Evolutionary conservation across 1,140 invertebrate genomes (phyloP).

Genomic region (Drosophila nebulosa): DNA sequence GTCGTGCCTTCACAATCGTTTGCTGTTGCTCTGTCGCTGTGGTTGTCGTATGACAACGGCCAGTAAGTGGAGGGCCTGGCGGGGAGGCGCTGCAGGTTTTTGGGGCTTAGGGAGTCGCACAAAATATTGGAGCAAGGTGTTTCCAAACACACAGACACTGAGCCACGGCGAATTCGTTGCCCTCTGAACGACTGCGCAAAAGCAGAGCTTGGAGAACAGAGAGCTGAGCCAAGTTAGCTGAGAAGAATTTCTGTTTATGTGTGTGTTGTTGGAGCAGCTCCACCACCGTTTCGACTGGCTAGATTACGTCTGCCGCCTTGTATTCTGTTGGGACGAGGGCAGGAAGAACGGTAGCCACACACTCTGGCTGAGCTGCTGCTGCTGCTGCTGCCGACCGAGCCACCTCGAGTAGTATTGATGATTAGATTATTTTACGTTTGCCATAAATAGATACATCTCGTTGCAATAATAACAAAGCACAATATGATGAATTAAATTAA

Average conservation of each 20-base stretch:
- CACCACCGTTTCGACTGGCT: constrained; percentile 57
- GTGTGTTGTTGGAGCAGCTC: constrained; percentile 36
- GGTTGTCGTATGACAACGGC: constrained; percentile 22
- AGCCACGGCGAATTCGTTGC: constrained; percentile 53
- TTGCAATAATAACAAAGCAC: constrained; percentile 20
- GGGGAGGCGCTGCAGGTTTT: neutral
- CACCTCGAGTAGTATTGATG: constrained; percentile 69
- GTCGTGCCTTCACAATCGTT: constrained; percentile 28
- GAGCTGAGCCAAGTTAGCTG: constrained; percentile 42
- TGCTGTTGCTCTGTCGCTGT: constrained; percentile 2
- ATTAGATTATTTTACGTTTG: constrained; percentile 64
- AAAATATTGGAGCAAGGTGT: constrained; percentile 78
- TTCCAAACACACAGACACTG: constrained; percentile 59
- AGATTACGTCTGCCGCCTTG: constrained; percentile 57
- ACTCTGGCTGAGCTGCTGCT: constrained; percentile 10
- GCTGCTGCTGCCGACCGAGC: too few species aligned
- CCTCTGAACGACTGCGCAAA: constrained; percentile 54
- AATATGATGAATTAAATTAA: constrained; percentile 48
- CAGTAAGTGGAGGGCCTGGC: constrained; percentile 9
- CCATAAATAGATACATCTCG: constrained; percentile 53
- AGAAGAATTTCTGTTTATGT: constrained; percentile 16
- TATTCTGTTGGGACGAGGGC: constrained; percentile 25
- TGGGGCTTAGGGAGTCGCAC: neutral
- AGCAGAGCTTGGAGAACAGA: constrained; percentile 39
- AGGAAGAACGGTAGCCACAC: constrained; percentile 13